A percentile compares a stretch with the other conserved stretches of the same genome.
Conservation (phyloP, 2,888 invertebrate species). For the Aplocera efformata region DNA sequence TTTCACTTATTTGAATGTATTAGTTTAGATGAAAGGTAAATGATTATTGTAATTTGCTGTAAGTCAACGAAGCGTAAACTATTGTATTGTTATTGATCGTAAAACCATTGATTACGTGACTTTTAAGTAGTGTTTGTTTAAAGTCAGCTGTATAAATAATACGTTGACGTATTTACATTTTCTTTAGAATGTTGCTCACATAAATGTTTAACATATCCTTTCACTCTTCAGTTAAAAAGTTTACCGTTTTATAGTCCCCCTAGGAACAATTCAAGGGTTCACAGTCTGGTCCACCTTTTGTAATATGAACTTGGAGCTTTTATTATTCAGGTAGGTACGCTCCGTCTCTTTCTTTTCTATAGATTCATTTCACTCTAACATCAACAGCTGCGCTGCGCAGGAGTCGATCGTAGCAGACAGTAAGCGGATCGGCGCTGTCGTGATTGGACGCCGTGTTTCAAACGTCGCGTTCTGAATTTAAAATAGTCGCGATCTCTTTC, state of each 20-base stretch:
- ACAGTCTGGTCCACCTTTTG: constrained; percentile 52
- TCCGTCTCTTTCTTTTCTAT: constrained; percentile 44
- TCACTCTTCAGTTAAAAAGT: constrained; percentile 19
- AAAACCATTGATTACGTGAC: constrained; percentile 16
- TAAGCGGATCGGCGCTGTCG: constrained; percentile 70
- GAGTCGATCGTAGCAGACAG: constrained; percentile 70
- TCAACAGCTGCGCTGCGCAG: constrained; percentile 60
- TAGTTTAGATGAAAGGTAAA: too few species aligned
- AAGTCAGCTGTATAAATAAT: constrained; percentile 24
- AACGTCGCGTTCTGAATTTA: constrained; percentile 54
- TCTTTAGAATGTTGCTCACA: not conserved
- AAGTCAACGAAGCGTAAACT: too few species aligned
- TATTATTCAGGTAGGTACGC: constrained; percentile 67
- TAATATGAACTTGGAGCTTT: constrained; percentile 59
- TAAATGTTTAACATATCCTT: constrained; percentile 7
- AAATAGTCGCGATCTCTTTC: constrained; percentile 62
- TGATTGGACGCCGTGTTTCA: constrained; percentile 58
- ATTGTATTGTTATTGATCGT: constrained; percentile 3
- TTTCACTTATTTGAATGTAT: too few species aligned
- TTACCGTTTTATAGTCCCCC: constrained; percentile 30
- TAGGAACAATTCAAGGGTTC: constrained; percentile 45
- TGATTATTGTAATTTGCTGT: too few species aligned
- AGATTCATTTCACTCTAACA: constrained; percentile 50
- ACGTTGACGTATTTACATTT: constrained; percentile 1
- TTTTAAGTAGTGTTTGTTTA: not conserved